A percentile compares a stretch with the other conserved stretches of the same genome.
phyloP scores from a whole-genome alignment of 1,140 invertebrate species.

The Diuraphis noxia region DNA sequence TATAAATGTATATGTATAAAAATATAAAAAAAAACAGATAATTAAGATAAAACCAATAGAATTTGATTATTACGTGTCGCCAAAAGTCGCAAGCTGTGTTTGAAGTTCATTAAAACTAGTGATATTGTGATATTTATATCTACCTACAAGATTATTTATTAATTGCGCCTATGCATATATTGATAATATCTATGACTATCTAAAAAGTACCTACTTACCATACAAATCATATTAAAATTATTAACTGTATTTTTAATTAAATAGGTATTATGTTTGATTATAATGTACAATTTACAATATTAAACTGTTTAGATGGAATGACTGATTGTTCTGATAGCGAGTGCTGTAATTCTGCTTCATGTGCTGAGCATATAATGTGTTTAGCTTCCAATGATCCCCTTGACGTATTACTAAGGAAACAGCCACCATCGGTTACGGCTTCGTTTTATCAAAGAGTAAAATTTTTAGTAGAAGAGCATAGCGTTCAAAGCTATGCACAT shows the following conservation, averaged over 20 bases:
- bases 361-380: slow-evolving; percentile 90
- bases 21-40: no score
- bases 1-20: no score
- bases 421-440: slow-evolving; percentile 92
- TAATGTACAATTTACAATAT: neutral
- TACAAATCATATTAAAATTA: no score
- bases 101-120: no score
- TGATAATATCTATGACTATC: no score
- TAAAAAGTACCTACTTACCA: no score
- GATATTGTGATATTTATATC: no score
- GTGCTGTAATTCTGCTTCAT: slow-evolving; percentile 82
- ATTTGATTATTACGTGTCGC: no score
- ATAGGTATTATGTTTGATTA: neutral
- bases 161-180: no score
- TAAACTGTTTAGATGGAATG: slow-evolving; percentile 80
- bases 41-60: no score
- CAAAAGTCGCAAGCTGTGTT: no score
- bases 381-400: slow-evolving; percentile 92
- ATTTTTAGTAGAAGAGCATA: slow-evolving; percentile 97
- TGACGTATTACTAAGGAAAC: slow-evolving; percentile 90
- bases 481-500: slow-evolving; percentile 96
- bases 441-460: slow-evolving; percentile 98
- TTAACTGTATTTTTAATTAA: neutral
- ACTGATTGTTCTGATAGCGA: slow-evolving; percentile 97
- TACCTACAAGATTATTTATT: no score